Evolutionary conservation across 1,140 invertebrate species (phyloP), one percentile per base, ranked within the genome.

Genomic region (Drosophila parvula): DNA sequence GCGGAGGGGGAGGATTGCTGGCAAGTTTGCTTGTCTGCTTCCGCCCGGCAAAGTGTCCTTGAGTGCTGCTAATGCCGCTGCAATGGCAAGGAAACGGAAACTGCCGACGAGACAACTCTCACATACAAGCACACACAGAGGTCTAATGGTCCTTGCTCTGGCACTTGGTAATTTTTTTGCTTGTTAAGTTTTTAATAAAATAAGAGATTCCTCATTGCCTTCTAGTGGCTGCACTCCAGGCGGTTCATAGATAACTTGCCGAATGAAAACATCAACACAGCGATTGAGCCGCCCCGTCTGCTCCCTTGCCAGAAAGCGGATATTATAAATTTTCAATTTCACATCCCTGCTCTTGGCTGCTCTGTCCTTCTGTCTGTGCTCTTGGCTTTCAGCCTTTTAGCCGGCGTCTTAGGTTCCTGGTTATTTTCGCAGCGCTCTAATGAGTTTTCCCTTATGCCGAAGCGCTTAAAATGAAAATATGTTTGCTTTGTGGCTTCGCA

Each of bases 271-370:
- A 89, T 88, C 79, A 88, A 89, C 83, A 86, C 77, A 83, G 82
- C 67, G 73, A 88, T 86, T 86, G 67, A 86, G 63, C 63, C 43
- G 12, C 4, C 45, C 32, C 48, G 4, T 18, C 2, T 27, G 12
- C 16, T 38, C 16, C 16, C n/a, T 14, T 32, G 5, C 48, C 48
- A 43, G 44, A 34, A 51, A 60, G 48, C 83, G 83, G 83, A 88
- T 88, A 89, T 88, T 83, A 88, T 88, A 88, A 89, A 88, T 89
- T 88, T 89, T 82, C 83, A 88, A 88, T 88, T 88, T 83, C 51
- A 82, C 73, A 67, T 76, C 59, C 69, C 51, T 74, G 77, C 58
- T 43, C 22, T 36, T 60, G 59, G 32, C 69, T 28, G 61, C 22
- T 16, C 45, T 44, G 18, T 14, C 36, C 22, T 32, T n/a, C 36